Base-by-base conservation (phyloP, 2,888 invertebrate genomes). In the Coenonympha arcania region DNA sequence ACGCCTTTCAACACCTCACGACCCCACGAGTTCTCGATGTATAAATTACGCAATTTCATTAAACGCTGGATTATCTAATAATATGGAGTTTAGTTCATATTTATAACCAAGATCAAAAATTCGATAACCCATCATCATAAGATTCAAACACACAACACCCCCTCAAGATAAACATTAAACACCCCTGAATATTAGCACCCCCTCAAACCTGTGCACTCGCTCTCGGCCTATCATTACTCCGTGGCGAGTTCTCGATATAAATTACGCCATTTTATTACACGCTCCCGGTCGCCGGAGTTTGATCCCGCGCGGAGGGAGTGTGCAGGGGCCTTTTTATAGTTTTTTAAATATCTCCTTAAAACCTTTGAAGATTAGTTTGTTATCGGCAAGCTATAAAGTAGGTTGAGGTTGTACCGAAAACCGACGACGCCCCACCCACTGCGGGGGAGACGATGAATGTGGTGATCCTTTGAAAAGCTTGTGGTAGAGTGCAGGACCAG, bases 331-430 rank as follows among this genome's bases (percentile, higher is more conserved):
- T 71, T 73, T 79, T 80, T 79, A 80, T 79, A 75, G 80, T 76
- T 79, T 80, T 81, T 80, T 79, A 81, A 81, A 79, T 77, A 78
- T 74, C 71, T 76, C 39, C 39, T 65, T 65, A 65, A 66, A 69
- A 65, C 63, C 68, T 73, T 75, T 71, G 71, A 71, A 76, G 80
- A 80, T 80, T 79, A 80, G 76, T 79, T 77, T 73, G 80, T 80
- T 80, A 80, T 80, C 80, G 68, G 65, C 60, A 61, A 61, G 74
- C 71, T 72, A 79, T 79, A 80, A 80, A 79, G 75, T 74, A 76
- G 76, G 75, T 66, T 65, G 68, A 69, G 67, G 67, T 44, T 48
- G 36, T 39, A 39, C 39, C 39, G 37, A 20, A 36, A 36, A 39
- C 3, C 24, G 13, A 24, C 24, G 37, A 20, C n/a, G 3, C 6